phyloP scores from a whole-genome alignment of 2,888 invertebrate genomes.

The Drosophila falleni region DNA sequence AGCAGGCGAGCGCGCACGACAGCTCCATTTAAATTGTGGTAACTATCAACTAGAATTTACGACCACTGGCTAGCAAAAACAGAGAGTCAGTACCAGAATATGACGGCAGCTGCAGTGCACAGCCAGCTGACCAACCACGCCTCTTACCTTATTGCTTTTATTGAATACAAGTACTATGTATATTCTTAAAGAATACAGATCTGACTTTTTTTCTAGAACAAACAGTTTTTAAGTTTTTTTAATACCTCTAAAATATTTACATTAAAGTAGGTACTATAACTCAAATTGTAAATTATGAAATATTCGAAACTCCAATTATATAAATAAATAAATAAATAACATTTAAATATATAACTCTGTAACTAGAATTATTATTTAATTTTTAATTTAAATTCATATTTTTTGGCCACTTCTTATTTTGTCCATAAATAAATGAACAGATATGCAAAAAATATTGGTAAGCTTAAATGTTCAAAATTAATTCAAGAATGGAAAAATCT shows the following conservation, averaged over 20 bases:
- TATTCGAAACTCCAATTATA: too few relatives aligned
- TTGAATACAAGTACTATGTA: neutral
- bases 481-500: neutral
- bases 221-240: too few relatives aligned
- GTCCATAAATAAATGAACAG: neutral
- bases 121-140: constrained; percentile 30
- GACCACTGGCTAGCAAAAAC: constrained; percentile 41
- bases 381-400: neutral
- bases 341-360: too few relatives aligned
- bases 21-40: constrained; percentile 61
- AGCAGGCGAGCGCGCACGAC: constrained; percentile 47
- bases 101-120: constrained; percentile 34
- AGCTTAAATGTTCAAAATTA: neutral
- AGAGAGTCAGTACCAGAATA: constrained; percentile 26
- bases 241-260: too few relatives aligned
- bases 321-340: too few relatives aligned
- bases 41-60: constrained; percentile 66
- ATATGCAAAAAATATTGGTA: neutral
- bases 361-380: neutral
- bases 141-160: constrained; percentile 23
- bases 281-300: too few relatives aligned
- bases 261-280: too few relatives aligned
- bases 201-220: too few relatives aligned
- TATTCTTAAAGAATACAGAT: neutral
- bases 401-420: neutral